Base-by-base conservation (phyloP, 2,888 invertebrate genomes). In the Campaea margaritaria region DNA sequence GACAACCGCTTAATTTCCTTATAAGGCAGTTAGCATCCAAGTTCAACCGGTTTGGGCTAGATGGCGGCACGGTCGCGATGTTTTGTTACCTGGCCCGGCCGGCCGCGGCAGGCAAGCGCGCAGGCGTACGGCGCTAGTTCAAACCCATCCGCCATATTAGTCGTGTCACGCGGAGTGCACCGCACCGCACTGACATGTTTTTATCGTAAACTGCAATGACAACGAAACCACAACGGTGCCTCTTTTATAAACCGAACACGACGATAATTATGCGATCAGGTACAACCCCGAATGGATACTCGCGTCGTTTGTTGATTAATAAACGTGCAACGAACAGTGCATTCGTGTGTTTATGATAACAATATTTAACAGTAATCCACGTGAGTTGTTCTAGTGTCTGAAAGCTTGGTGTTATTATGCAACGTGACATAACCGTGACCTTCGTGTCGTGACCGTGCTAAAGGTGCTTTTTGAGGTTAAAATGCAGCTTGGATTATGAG, bases 91-190 rank as follows among this genome's bases (percentile, higher is more conserved):
- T 87, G 87, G 67, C 72, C 74, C 61, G 81, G 78, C 87, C 86
- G 87, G 67, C 72, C 74, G 62, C 81, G 78, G 79, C 68, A 67
- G 69, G 72, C 70, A 72, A 5, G 21, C 21, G 82, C 85, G 91
- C 91, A 90, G 86, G 91, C 91, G 91, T 91, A 63, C 62, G 59
- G 51, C 65, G 69, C 67, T 69, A 91, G 91, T 92, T 89, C 83
- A 83, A 90, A 90, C 86, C 85, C 91, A 87, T 89, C 91, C 91
- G 92, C 91, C 91, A 92, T 92, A 90, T 92, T 92, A 89, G 90
- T 90, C 90, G 91, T 89, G 90, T 91, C 91, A 86, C 87, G 83
- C 90, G 89, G 85, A 88, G 86, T 90, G 89, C 89, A 87, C 87
- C 87, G 90, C 82, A 83, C 89, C 86, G 84, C 85, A 85, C 87